Conservation (phyloP, 2,888 invertebrate genomes). For the Lycia hirtaria region DNA sequence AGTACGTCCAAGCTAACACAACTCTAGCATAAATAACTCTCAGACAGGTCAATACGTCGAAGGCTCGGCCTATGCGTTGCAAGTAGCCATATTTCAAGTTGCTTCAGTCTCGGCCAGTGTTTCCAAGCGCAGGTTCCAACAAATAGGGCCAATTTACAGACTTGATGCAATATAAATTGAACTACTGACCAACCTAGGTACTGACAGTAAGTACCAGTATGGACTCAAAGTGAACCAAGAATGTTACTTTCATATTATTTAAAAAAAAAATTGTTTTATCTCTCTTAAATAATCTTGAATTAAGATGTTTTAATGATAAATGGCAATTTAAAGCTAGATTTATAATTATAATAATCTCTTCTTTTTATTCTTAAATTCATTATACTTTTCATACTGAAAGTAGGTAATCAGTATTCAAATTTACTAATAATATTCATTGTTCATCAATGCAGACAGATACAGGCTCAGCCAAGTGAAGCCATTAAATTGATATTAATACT, state of each 20-base stretch:
- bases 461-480: no score
- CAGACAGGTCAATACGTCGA: conserved; percentile 33
- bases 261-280: no score
- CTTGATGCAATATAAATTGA: conserved; percentile 75
- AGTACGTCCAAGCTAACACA: conserved; percentile 10
- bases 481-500: no score
- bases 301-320: neutral
- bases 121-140: conserved; percentile 56
- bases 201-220: conserved; percentile 44
- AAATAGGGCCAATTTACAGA: conserved; percentile 73
- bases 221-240: neutral
- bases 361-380: no score
- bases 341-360: no score
- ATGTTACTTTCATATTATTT: no score
- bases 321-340: no score
- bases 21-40: conserved; percentile 27
- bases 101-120: conserved; percentile 56
- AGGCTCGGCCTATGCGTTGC: conserved; percentile 42
- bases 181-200: conserved; percentile 64
- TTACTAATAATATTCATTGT: no score
- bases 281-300: no score
- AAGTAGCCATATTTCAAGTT: conserved; percentile 62
- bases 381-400: no score
- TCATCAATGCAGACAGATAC: no score
- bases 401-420: no score